phyloP scores from a whole-genome alignment of 1,140 invertebrate genomes.

The Drosophila saltans region DNA sequence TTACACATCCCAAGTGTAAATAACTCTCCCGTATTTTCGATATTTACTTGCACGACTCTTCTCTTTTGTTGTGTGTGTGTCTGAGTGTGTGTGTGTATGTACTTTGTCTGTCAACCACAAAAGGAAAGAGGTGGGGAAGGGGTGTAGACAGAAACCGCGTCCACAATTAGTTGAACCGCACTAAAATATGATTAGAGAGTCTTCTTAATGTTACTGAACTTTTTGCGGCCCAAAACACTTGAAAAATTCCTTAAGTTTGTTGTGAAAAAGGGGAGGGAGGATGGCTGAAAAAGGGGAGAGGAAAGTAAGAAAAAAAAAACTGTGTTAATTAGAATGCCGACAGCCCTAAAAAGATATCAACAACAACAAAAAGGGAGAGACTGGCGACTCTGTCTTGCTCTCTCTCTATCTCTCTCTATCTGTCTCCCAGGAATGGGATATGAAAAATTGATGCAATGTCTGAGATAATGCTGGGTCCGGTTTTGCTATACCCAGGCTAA shows the following conservation, averaged over 20 bases:
- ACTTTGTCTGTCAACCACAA: slow-evolving; percentile 37
- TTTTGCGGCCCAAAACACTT: slow-evolving; percentile 13
- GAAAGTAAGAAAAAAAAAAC: slow-evolving; percentile 12
- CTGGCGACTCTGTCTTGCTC: no score
- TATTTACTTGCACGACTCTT: slow-evolving; percentile 38
- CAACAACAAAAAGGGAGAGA: slow-evolving; percentile 3
- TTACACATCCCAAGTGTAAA: slow-evolving; percentile 68
- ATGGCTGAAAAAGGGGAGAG: not conserved
- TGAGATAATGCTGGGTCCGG: slow-evolving; percentile 46
- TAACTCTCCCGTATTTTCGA: slow-evolving; percentile 40
- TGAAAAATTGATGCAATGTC: slow-evolving; percentile 43
- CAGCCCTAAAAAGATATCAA: slow-evolving; percentile 32
- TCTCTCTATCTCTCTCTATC: no score
- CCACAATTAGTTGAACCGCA: slow-evolving; percentile 67
- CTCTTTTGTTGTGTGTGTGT: slow-evolving; percentile 26
- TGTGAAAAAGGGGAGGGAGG: not conserved
- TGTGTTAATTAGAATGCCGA: slow-evolving; percentile 54
- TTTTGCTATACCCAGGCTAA: not conserved
- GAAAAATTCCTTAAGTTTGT: not conserved
- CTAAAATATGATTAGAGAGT: slow-evolving; percentile 75
- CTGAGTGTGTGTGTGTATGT: slow-evolving; percentile 22
- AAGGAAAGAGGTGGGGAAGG: not conserved
- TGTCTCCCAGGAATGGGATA: slow-evolving; percentile 10
- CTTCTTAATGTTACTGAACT: slow-evolving; percentile 32
- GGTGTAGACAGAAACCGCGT: slow-evolving; percentile 29